phyloP scores from a whole-genome alignment of 2,888 invertebrate species.

The Asteroscopus sphinx region DNA sequence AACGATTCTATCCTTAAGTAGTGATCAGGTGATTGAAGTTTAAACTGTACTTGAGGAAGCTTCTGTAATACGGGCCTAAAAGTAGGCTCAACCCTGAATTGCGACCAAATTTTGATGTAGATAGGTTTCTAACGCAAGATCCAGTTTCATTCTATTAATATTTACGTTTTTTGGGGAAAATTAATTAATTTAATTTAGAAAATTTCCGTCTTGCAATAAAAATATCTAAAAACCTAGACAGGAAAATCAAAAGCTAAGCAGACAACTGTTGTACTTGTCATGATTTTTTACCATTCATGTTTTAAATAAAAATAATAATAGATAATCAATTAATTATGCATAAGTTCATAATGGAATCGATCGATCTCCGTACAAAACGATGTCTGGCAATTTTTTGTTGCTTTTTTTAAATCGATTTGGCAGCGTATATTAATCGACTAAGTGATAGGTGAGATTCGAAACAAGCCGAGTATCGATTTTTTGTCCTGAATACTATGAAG shows the following conservation, averaged over 20 bases:
- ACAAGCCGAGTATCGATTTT: constrained; percentile 13
- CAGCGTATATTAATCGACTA: constrained; percentile 32
- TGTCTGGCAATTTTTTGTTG: constrained; percentile 18
- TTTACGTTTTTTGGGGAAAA: too few relatives aligned
- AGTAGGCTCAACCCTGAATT: too few relatives aligned
- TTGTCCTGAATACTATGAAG: constrained; percentile 34
- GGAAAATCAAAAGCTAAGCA: constrained; percentile 3
- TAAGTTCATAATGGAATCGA: constrained; percentile 10
- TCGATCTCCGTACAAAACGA: constrained; percentile 8
- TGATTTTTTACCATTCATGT: constrained; percentile 4
- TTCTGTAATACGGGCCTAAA: too few relatives aligned
- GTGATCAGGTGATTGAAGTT: too few relatives aligned
- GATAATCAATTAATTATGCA: constrained; percentile 19
- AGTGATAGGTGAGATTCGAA: constrained; percentile 33
- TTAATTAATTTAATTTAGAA: too few relatives aligned
- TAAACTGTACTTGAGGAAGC: too few relatives aligned
- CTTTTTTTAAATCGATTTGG: constrained; percentile 36
- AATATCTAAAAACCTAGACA: constrained; percentile 2
- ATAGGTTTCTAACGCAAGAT: too few relatives aligned
- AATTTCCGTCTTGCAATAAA: too few relatives aligned
- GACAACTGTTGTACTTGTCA: not conserved
- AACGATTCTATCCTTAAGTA: too few relatives aligned
- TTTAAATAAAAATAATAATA: not conserved
- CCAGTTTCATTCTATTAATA: too few relatives aligned
- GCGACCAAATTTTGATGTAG: too few relatives aligned